Evolutionary conservation across 2,888 invertebrate genomes (phyloP).

Genomic region (Tipula vernalis): DNA sequence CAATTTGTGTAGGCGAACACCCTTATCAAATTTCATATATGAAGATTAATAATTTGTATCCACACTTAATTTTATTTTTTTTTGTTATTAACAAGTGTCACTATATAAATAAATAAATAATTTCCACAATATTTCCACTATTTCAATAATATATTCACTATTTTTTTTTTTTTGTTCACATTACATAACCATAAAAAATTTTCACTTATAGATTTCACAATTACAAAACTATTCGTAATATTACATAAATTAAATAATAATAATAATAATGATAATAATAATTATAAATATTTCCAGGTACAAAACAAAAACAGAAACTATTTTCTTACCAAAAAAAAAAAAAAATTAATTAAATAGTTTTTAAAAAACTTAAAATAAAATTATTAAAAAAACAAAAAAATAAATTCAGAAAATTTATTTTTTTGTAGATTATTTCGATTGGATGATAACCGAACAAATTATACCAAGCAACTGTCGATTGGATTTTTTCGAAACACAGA

Average conservation of each 20-base stretch:
- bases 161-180: background rate
- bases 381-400: background rate
- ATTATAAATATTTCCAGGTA: background rate
- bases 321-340: background rate
- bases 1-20: background rate
- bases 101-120: background rate
- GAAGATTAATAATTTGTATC: background rate
- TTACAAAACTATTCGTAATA: background rate
- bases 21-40: background rate
- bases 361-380: background rate
- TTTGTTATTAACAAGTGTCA: background rate
- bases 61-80: background rate
- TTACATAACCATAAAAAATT: background rate
- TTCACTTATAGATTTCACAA: background rate
- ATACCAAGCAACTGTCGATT: conserved; percentile 7
- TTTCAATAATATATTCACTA: background rate
- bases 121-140: background rate
- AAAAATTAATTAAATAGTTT: background rate
- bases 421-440: background rate
- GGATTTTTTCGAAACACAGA: background rate
- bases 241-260: background rate
- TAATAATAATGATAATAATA: background rate
- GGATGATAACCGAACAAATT: conserved; percentile 7
- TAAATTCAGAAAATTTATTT: background rate
- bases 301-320: background rate